Base-by-base conservation (phyloP, 2,888 invertebrate species). In the Neria commutata region DNA sequence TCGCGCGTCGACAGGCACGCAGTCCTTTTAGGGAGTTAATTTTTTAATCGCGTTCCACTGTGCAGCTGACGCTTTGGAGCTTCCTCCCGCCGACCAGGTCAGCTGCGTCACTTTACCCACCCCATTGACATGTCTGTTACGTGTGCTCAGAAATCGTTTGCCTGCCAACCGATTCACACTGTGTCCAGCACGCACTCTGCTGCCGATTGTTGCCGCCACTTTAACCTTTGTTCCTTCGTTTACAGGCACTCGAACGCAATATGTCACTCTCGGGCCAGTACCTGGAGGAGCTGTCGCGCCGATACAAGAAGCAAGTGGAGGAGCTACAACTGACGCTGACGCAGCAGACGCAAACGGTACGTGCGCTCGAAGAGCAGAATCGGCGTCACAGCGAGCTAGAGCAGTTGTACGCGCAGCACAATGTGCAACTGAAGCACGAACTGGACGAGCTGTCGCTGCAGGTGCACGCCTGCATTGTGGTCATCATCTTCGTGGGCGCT, bases 261-360 rank as follows among this genome's bases (percentile, higher is more conserved):
- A 94, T 99, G 89, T 96, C 97, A 14, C 85, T 99, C 40, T 97
- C 96, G 67, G 92, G 94, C 61, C 95, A 97, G 81, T 99, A 98
- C 81, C 84, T 99, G 67, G 98, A 98, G 80, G 98, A 98, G 79
- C 84, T 99, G 67, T 97, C 97, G 81, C 88, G 92, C 56, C 87
- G 96, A 16, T 98, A 98, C 83, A 95, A 95, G 78, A 94, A 93
- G 71, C 97, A 98, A 83, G 95, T 96, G 51, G 97, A 98, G 81
- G 97, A 97, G 74, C 90, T 96, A 88, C 94, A 95, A 79, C 86
- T 88, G 68, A 87, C 91, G 3, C 86, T 94, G 68, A 92, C 93
- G 70, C 92, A 91, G 75, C 86, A 94, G 69, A 91, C 92, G 68
- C 91, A 91, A 71, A 91, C 92, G 0, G 85, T 93, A 29, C 84